Evolutionary conservation across 2,888 invertebrate species (phyloP).

Genomic region (Agrotis puta): DNA sequence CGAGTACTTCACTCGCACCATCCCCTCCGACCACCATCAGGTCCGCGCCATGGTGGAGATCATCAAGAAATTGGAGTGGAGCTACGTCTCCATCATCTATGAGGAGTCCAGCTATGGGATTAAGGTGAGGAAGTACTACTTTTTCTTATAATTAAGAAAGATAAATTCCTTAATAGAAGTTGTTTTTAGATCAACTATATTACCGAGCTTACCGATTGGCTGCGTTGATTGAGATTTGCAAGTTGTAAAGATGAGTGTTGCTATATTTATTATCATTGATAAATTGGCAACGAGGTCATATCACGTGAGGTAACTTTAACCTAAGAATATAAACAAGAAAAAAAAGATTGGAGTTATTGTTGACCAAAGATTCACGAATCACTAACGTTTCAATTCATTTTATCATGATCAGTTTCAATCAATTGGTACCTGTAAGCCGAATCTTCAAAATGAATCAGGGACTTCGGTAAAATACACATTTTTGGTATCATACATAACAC

Average conservation of each 20-base stretch:
- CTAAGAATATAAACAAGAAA: too few species aligned
- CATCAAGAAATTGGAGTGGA: slow-evolving; percentile 96
- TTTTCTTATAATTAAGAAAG: too few species aligned
- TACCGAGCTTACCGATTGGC: too few species aligned
- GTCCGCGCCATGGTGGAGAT: slow-evolving; percentile 99
- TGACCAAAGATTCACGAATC: too few species aligned
- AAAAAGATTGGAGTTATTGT: too few species aligned
- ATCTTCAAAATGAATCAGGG: background rate
- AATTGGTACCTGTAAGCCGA: background rate
- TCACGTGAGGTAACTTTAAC: too few species aligned
- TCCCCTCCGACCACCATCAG: slow-evolving; percentile 98
- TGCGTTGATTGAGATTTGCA: too few species aligned
- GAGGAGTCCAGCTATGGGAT: slow-evolving; percentile 99
- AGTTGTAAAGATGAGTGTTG: background rate
- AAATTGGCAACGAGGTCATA: background rate
- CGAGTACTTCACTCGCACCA: slow-evolving; percentile 98
- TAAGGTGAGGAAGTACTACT: slow-evolving; percentile 92
- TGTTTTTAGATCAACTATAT: too few species aligned
- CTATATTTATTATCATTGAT: too few species aligned
- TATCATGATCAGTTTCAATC: background rate
- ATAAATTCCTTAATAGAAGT: too few species aligned
- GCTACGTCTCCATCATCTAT: slow-evolving; percentile 98
- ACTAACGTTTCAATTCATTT: too few species aligned
- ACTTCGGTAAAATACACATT: background rate
- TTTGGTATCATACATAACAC: too few species aligned